These are phyloP conservation scores for Hipposideros larvatus DNA, from an alignment of 2,797 vertebrate genomes.

Conservation along the genomic window DNA sequence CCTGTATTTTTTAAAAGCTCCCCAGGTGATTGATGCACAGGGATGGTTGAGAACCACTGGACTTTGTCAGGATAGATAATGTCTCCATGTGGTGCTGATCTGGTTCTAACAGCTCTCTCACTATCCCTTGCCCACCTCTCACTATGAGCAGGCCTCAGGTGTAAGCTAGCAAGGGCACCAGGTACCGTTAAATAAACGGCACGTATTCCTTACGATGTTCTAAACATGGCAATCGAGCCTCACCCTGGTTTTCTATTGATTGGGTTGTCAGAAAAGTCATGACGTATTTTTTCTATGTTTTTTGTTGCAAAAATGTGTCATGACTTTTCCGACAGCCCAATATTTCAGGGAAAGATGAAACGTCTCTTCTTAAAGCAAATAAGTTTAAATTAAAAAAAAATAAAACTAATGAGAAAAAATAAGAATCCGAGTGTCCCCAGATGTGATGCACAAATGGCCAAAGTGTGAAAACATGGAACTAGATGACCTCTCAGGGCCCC, in stretches of 20 bases:
- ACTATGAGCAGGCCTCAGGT: background rate
- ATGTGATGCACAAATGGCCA: background rate
- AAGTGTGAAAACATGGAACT: accelerated
- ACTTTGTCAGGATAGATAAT: background rate
- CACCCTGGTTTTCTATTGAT: background rate
- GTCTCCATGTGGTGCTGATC: background rate
- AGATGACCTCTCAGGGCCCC: background rate
- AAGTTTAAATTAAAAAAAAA: background rate
- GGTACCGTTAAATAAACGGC: background rate
- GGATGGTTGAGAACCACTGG: background rate
- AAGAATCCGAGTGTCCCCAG: background rate
- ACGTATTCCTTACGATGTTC: background rate
- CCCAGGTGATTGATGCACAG: background rate
- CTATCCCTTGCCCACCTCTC: accelerated
- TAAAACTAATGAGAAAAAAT: background rate
- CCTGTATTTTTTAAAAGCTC: background rate
- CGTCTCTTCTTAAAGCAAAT: background rate
- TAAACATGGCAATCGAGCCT: background rate
- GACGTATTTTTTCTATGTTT: too few relatives aligned
- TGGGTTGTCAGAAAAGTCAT: too few relatives aligned
- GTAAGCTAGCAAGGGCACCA: background rate
- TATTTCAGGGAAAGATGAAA: background rate
- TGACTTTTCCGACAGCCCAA: too few relatives aligned
- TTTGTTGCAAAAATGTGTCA: too few relatives aligned
- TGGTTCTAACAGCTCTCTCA: background rate